phyloP scores from a whole-genome alignment of 2,113 vertebrate species.

The Tinamus guttatus region DNA sequence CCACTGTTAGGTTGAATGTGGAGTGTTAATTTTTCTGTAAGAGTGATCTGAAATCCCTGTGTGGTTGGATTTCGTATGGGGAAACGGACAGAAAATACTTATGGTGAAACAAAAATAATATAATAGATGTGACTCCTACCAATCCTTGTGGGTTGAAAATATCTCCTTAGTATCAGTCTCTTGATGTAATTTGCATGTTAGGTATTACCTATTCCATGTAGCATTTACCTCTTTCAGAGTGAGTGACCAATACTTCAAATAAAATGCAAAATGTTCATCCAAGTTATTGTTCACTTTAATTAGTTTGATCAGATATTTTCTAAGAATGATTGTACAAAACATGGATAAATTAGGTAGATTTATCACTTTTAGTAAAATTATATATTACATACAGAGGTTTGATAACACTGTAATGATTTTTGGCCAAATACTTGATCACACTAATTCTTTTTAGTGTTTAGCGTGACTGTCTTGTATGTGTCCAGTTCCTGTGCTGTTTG shows the following conservation, averaged over 20 bases:
- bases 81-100: neutral
- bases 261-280: neutral
- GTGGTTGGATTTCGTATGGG: neutral
- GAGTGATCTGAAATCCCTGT: neutral
- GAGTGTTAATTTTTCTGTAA: fast-evolving
- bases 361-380: neutral
- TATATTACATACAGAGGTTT: neutral
- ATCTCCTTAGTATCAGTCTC: neutral
- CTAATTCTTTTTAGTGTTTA: neutral
- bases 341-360: neutral
- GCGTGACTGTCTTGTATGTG: fast-evolving
- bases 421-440: neutral
- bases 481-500: neutral
- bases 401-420: neutral
- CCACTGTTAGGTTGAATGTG: neutral
- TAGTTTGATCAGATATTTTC: neutral
- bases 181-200: neutral
- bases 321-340: neutral
- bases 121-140: neutral
- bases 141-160: neutral
- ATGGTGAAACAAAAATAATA: neutral
- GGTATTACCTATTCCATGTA: neutral
- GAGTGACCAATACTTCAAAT: neutral
- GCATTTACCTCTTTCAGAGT: neutral
- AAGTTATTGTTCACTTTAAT: neutral